These are phyloP conservation scores for Peromyscus californicus DNA, from an alignment of 2,113 vertebrate genomes.

Conservation along the genomic window DNA sequence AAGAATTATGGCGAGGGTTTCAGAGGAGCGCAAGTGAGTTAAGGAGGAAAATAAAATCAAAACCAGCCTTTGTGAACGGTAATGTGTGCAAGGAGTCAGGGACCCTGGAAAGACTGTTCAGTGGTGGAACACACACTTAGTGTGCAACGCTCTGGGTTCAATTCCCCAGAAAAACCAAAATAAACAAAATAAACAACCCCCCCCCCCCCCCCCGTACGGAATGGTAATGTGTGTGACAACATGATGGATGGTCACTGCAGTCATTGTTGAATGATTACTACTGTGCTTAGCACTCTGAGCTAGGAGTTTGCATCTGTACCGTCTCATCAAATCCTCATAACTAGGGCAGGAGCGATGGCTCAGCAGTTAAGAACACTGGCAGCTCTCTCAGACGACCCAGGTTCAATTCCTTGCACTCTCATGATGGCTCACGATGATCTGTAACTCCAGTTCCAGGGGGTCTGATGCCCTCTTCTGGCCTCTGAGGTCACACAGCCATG, in stretches of 20 bases:
- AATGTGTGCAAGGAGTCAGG: too few species aligned
- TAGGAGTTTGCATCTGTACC: background rate
- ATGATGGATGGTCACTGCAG: background rate
- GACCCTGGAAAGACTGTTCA: background rate
- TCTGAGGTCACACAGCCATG: background rate
- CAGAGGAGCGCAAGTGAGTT: background rate
- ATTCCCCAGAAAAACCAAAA: background rate
- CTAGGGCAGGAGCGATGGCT: background rate
- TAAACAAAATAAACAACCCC: background rate
- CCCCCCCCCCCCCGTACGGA: too few species aligned
- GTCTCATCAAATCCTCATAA: background rate
- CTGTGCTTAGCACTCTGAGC: background rate
- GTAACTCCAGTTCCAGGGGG: background rate
- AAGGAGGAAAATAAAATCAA: background rate
- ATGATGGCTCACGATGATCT: background rate
- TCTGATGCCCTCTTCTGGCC: background rate
- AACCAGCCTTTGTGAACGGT: background rate
- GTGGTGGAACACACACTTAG: background rate
- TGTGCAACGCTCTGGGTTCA: background rate
- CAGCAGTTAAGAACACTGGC: background rate
- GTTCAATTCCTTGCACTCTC: background rate
- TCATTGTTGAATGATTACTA: background rate
- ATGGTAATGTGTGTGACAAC: fast-evolving
- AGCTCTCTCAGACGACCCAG: background rate
- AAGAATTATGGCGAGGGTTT: background rate